Percentiles rank a stretch among this genome's conserved stretches.
Conservation (phyloP, 1,140 invertebrate genomes). For the Lordiphosa stackelbergi region DNA sequence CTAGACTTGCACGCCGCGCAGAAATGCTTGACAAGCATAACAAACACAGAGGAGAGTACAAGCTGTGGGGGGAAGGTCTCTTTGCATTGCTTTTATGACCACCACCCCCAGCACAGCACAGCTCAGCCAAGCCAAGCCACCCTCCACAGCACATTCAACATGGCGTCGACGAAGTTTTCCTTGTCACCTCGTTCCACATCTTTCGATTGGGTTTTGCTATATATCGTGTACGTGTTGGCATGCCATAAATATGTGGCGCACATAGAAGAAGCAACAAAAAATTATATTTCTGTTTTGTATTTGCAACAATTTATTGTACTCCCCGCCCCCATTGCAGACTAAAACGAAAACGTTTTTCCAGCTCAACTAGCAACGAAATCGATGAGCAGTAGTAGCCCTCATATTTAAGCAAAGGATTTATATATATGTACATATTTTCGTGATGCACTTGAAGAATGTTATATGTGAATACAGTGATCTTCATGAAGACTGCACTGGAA, state of each 20-base stretch:
- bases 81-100: slow-evolving; percentile 48
- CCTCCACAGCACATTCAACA: slow-evolving; percentile 49
- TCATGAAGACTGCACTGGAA: no score
- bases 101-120: slow-evolving; percentile 18
- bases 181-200: slow-evolving; percentile 21
- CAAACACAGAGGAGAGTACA: slow-evolving; percentile 52
- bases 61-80: slow-evolving; percentile 26
- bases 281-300: slow-evolving; percentile 74
- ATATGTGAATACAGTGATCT: neutral
- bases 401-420: no score
- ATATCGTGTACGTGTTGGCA: slow-evolving; percentile 74
- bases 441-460: neutral
- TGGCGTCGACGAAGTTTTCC: slow-evolving; percentile 51
- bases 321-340: slow-evolving; percentile 2
- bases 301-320: slow-evolving; percentile 69
- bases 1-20: slow-evolving; percentile 33
- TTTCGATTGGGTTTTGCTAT: slow-evolving; percentile 59
- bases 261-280: slow-evolving; percentile 56
- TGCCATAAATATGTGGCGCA: slow-evolving; percentile 67
- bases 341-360: no score
- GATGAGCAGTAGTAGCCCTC: no score
- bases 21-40: slow-evolving; percentile 76
- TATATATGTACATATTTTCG: no score
- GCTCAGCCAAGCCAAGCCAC: slow-evolving; percentile 4
- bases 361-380: no score